Conservation (phyloP, 2,888 invertebrate genomes). For the Panopea generosa region DNA sequence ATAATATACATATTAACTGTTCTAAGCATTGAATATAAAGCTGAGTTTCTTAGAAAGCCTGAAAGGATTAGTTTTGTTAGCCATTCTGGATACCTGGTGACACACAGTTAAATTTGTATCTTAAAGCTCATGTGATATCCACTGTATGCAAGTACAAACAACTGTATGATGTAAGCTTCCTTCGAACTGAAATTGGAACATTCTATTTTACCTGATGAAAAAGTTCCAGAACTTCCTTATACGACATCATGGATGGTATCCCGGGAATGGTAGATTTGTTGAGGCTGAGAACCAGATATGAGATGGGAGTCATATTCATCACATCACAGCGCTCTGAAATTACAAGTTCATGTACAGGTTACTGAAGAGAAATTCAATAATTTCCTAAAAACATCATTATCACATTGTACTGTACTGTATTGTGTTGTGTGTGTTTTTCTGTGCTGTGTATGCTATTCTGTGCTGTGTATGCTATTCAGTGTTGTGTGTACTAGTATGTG, state of each 20-base stretch:
- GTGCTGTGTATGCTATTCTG: no score
- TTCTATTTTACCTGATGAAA: constrained; percentile 91
- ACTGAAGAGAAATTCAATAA: background rate
- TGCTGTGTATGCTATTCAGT: no score
- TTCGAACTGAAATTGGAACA: no score
- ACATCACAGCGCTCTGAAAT: constrained; percentile 87
- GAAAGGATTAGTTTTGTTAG: no score
- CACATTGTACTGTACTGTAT: background rate
- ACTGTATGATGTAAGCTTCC: no score
- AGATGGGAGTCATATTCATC: constrained; percentile 90
- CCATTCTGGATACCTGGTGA: no score
- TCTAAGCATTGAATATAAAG: no score
- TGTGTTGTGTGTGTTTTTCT: background rate
- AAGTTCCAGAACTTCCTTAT: constrained; percentile 91
- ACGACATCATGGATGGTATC: constrained; percentile 90
- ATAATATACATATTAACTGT: no score
- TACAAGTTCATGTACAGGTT: background rate
- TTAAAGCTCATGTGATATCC: no score
- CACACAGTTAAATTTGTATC: constrained; percentile 72
- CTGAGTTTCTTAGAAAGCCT: no score
- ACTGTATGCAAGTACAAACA: no score
- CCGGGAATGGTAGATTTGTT: constrained; percentile 86
- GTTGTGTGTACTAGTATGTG: no score
- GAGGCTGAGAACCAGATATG: constrained; percentile 94
- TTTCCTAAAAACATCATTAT: background rate